Base-by-base conservation (phyloP, 2,797 vertebrate genomes). In the Spinus pinus region DNA sequence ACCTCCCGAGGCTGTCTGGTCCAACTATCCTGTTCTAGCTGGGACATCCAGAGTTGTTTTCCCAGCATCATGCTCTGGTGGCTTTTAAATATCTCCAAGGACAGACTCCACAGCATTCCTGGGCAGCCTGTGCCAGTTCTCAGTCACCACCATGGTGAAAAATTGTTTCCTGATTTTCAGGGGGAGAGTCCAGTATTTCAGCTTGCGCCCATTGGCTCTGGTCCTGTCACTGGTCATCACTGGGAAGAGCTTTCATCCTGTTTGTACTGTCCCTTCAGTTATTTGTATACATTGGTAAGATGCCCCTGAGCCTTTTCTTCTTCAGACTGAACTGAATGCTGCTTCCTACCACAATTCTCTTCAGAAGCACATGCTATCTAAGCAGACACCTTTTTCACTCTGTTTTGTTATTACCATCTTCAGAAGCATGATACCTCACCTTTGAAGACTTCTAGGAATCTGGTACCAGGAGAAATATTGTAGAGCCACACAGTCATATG, bases 11-110 rank as follows among this genome's bases (percentile, higher is more conserved):
- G 9, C 27, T 33, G 7, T 37, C 25, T 54, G 50, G 19, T 60
- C 50, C 31, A 64, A 5, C 1, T 6, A 47, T 10, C 6, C 33
- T 33, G 33, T 9, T 81, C 22, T 19, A 35, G 28, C 31, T 65
- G 46, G 23, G 41, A 18, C 39, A 54, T n/a, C 3, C n/a, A 57
- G 24, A 67, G 12, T 6, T 13, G 2, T 14, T 51, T 71, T 19
- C 72, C 12, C 44, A 53, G 20, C 6, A 30, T 8, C 7, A 5
- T 1, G 2, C 19, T 80, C 19, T 1, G 4, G 7, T 1, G 3
- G 28, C 23, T 61, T 66, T 74, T 57, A n/a, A 74, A 24, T 57
- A 61, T 20, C 22, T 74, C 25, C 37, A 42, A 13, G 8, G 11
- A 12, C 7, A 19, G 18, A 73, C n/a, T 84, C 7, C 18, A 28